These are phyloP conservation scores for Morpho helenor DNA, from an alignment of 2,888 invertebrate species.

Conservation along the genomic window DNA sequence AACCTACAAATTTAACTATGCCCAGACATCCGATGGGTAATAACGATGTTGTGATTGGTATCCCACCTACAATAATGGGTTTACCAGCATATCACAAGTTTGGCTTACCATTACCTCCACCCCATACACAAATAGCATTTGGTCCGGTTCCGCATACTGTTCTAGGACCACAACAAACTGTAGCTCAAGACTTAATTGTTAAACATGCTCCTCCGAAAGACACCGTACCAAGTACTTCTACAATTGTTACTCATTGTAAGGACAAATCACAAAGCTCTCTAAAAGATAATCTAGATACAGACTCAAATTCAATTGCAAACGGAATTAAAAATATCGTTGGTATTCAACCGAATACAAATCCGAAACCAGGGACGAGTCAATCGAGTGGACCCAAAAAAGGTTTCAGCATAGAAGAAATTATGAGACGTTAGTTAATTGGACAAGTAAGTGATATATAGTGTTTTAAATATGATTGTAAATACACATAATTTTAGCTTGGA, in stretches of 20 bases:
- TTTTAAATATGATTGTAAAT: conserved; percentile 31
- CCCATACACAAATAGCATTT: conserved; percentile 65
- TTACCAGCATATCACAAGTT: conserved; percentile 74
- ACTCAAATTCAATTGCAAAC: conserved; percentile 61
- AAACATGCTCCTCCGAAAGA: conserved; percentile 75
- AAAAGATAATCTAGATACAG: conserved; percentile 50
- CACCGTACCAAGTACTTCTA: conserved; percentile 55
- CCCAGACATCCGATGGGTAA: conserved; percentile 56
- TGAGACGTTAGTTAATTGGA: conserved; percentile 83
- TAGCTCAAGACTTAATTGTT: conserved; percentile 73
- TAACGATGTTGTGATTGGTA: conserved; percentile 57
- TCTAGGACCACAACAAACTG: conserved; percentile 70
- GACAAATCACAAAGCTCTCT: conserved; percentile 41
- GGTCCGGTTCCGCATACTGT: conserved; percentile 59
- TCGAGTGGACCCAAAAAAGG: conserved; percentile 86
- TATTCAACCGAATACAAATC: conserved; percentile 65
- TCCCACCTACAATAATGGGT: conserved; percentile 60
- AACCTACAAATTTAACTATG: conserved; percentile 72
- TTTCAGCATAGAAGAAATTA: conserved; percentile 94
- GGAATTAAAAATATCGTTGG: conserved; percentile 76
- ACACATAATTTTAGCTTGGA: conserved; percentile 18
- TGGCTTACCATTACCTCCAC: conserved; percentile 68
- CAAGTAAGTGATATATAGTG: conserved; percentile 21
- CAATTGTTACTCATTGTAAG: conserved; percentile 59
- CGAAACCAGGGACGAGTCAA: conserved; percentile 77